phyloP scores from a whole-genome alignment of 1,140 invertebrate genomes.

The Littorina saxatilis region DNA sequence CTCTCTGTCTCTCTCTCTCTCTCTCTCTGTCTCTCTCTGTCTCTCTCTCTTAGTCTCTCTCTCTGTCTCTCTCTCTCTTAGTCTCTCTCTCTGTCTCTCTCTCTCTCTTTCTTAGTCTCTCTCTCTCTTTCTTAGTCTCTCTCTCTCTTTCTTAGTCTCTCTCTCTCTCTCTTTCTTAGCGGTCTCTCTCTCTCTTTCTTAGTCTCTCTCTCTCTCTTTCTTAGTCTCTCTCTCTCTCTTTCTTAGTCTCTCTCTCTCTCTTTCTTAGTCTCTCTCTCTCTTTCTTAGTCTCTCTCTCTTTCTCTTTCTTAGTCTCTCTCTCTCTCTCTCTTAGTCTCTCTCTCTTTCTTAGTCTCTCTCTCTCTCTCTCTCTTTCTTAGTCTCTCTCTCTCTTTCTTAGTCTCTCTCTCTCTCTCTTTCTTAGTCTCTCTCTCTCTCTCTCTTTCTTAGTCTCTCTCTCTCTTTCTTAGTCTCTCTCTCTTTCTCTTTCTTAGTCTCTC shows the following conservation, averaged over 20 bases:
- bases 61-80: not conserved
- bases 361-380: not conserved
- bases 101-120: not conserved
- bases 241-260: too few species aligned
- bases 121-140: constrained; percentile 1
- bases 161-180: too few species aligned
- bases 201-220: too few species aligned
- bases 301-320: too few species aligned
- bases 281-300: too few species aligned
- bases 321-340: too few species aligned
- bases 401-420: not conserved
- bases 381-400: not conserved
- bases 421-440: not conserved
- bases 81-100: not conserved
- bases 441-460: not conserved
- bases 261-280: too few species aligned
- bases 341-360: too few species aligned
- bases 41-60: not conserved
- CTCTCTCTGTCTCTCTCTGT: not conserved
- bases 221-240: too few species aligned
- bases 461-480: constrained; percentile 17
- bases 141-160: not conserved
- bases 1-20: constrained; percentile 15
- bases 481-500: not conserved
- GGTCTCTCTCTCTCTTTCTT: too few species aligned